A percentile compares a stretch with the other conserved stretches of the same genome.
Conservation (phyloP, 2,797 vertebrate genomes). For the Trichosurus vulpecula region DNA sequence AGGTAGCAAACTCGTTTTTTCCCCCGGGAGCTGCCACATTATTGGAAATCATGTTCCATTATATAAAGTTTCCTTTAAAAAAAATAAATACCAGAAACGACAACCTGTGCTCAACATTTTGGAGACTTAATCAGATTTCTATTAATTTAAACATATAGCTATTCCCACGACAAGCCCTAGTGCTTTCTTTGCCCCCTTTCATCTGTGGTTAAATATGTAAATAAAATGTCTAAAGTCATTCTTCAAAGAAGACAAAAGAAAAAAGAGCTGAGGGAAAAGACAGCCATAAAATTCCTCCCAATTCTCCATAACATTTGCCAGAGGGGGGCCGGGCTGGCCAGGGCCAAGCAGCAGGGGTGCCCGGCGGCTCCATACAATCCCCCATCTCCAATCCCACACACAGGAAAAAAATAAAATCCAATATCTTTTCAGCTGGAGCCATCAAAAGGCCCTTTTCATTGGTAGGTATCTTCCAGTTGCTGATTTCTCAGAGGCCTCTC, state of each 20-base stretch:
- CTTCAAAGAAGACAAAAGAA: constrained; percentile 99
- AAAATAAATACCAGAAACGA: constrained; percentile 57
- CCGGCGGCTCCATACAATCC: constrained; percentile 90
- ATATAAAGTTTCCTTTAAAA: constrained; percentile 83
- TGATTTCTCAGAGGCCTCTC: constrained; percentile 87
- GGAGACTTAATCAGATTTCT: constrained; percentile 89
- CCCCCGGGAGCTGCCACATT: constrained; percentile 73
- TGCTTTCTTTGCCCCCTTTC: constrained; percentile 95
- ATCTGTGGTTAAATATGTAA: constrained; percentile 99
- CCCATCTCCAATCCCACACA: constrained; percentile 96
- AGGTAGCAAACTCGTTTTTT: constrained; percentile 32
- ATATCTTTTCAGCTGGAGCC: constrained; percentile 98
- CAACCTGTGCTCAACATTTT: constrained; percentile 88
- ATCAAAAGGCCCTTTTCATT: constrained; percentile 95
- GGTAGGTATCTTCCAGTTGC: constrained; percentile 96
- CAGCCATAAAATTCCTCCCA: constrained; percentile 99
- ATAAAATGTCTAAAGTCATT: constrained; percentile 99
- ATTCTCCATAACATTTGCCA: constrained; percentile 99
- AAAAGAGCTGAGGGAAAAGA: constrained; percentile 95
- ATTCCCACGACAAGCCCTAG: constrained; percentile 91
- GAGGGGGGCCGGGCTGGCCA: constrained; percentile 95
- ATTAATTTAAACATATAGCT: constrained; percentile 95
- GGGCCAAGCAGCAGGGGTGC: constrained; percentile 96
- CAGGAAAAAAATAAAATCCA: constrained; percentile 91
- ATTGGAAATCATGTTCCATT: constrained; percentile 86